Percentiles rank a stretch among this genome's conserved stretches.
Evolutionary conservation across 2,888 invertebrate genomes (phyloP).

Genomic region (Drosophila yooni): DNA sequence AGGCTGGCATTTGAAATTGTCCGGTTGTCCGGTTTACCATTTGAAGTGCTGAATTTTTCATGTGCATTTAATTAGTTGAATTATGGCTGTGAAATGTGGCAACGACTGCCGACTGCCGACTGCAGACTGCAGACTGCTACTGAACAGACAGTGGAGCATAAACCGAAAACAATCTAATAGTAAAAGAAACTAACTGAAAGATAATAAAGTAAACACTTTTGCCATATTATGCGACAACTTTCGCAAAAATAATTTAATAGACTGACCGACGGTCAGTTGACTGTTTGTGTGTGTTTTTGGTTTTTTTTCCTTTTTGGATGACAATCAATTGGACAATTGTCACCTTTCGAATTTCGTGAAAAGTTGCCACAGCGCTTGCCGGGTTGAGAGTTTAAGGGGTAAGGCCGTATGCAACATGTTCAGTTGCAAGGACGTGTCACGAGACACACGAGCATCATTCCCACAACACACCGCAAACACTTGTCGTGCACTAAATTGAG

Average conservation of each 20-base stretch:
- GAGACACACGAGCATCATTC: conserved; percentile 14
- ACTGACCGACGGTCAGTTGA: conserved; percentile 41
- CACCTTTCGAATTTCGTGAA: conserved; percentile 57
- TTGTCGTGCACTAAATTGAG: conserved; percentile 57
- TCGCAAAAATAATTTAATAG: conserved; percentile 71
- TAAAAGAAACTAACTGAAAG: conserved; percentile 69
- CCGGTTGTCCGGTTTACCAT: conserved; percentile 63
- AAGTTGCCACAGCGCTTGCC: conserved; percentile 30
- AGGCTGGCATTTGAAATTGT: conserved; percentile 50
- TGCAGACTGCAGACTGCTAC: conserved; percentile 7
- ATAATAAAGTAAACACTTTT: conserved; percentile 73
- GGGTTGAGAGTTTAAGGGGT: conserved; percentile 3
- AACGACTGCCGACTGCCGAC: conserved; percentile 26
- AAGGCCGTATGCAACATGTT: conserved; percentile 39
- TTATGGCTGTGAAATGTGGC: conserved; percentile 79
- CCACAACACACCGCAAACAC: conserved; percentile 14
- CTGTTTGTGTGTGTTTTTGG: conserved; percentile 2
- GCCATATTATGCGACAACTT: conserved; percentile 81
- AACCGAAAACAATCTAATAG: conserved; percentile 71
- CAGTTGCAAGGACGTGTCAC: conserved; percentile 37
- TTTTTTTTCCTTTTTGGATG: conserved; percentile 20
- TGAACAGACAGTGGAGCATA: conserved; percentile 44
- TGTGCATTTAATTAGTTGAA: conserved; percentile 82
- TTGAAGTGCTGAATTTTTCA: conserved; percentile 80
- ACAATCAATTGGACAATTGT: conserved; percentile 62